A percentile compares a stretch with the other conserved stretches of the same genome.
Conservation (phyloP, 2,113 vertebrate genomes). For the Aptenodytes patagonicus region DNA sequence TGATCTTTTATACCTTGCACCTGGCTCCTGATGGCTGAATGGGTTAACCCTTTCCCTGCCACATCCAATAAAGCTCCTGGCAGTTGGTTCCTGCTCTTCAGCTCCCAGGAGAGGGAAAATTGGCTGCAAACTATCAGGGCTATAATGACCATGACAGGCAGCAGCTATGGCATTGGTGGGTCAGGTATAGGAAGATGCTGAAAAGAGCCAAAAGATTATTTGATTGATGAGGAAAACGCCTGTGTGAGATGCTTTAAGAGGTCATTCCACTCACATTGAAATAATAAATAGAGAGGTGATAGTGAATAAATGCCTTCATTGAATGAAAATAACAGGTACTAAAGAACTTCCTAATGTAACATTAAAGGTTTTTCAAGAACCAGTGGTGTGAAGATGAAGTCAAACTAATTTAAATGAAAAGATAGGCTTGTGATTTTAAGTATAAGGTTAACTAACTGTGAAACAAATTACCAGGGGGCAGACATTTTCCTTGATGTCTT, state of each 20-base stretch:
- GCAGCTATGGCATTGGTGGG: neutral
- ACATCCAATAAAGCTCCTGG: neutral
- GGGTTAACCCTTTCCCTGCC: neutral
- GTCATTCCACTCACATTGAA: neutral
- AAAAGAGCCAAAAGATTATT: neutral
- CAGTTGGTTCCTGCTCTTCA: neutral
- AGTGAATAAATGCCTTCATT: neutral
- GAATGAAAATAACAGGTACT: neutral
- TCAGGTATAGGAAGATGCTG: neutral
- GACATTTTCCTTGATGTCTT: neutral
- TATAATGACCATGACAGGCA: neutral
- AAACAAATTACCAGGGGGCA: neutral
- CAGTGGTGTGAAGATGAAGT: neutral
- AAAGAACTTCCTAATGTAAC: neutral
- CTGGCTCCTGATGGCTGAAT: neutral
- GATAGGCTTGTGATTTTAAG: neutral
- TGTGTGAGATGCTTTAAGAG: neutral
- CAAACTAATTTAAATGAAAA: neutral
- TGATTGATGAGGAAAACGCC: neutral
- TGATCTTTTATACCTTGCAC: neutral
- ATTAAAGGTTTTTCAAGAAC: neutral
- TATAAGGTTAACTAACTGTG: neutral
- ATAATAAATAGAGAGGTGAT: neutral
- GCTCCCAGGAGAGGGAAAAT: neutral
- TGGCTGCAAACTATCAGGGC: neutral